Base-by-base conservation (phyloP, 2,888 invertebrate genomes). In the Melipona bicolor region DNA sequence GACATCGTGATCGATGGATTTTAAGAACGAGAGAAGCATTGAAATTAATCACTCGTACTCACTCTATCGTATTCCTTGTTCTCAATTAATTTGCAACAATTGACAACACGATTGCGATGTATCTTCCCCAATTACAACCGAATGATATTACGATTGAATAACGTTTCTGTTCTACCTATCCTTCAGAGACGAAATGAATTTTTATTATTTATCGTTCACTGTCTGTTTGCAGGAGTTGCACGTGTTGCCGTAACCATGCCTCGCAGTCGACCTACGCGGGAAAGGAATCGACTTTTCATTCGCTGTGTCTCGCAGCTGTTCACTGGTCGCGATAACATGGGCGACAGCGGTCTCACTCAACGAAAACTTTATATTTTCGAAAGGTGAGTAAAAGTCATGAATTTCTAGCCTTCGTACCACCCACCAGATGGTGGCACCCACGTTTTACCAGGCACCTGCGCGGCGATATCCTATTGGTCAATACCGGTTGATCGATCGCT, bases 311-410 rank as follows among this genome's bases (percentile, higher is more conserved):
- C 81, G 87, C 90, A 89, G 88, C 90, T 90, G 89, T 85, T 85
- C 80, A 64, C 81, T 59, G 62, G 32, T 76, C 68, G 68, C 68
- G 77, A 79, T 70, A 77, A 76, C 84, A 89, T 87, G 84, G 88
- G 89, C 87, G 88, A 82, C 56, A 43, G 17, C 81, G 83, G 82
- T 80, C 90, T 89, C 88, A 78, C 87, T 82, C 86, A 83, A 84
- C 89, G 90, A 91, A 89, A 90, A 89, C 82, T 87, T 88, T 85
- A 86, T 89, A 85, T 89, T 89, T 90, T 79, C 89, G 84, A 91
- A 87, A 90, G 89, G 88, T 87, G 90, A 86, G 43, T 64, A 91
- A 91, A 91, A 91, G 87, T 79, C 81, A 49, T n/a, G n/a, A 80
- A 79, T 84, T 81, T 86, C 86, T 83, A 87, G 80, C 87, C 85